Base-by-base conservation (phyloP, 1,140 invertebrate species). In the Phenacoccus solenopsis region DNA sequence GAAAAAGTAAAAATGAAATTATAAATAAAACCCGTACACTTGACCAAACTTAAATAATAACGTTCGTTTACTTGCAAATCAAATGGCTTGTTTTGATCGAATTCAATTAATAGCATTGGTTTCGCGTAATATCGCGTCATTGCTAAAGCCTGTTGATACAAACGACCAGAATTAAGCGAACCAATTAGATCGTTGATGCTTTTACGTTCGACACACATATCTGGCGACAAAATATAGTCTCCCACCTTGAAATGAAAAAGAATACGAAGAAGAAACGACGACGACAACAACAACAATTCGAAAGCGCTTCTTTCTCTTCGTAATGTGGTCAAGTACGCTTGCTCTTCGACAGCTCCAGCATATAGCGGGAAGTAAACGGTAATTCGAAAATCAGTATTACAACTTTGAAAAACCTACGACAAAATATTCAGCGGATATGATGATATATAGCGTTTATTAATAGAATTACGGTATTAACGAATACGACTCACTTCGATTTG, bases 121-220 rank as follows among this genome's bases (percentile, higher is more conserved):
- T 90, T 90, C 22, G 85, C 83, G 78, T 96, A 97, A 79, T 90
- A 85, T 13, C 94, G 82, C 70, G 86, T 88, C 94, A 97, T 96
- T 69, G 91, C 86, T 61, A 90, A 86, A 61, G 90, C 90, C 80
- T 99, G 98, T 77, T 93, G 94, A 78, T 97, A 98, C 30, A 99
- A 82, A 69, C 98, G 86, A 0, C 98, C 98, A 71, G 88, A 93
- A 78, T 94, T 91, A 16, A 99, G 81, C 0, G 96, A 98, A 16
- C 94, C 94, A 78, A 98, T 96, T 70, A 99, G 81, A 87, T 99
- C 98, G 28, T 92, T 94, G 25, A 99, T 86, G 71, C 94, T 97
- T 82, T 99, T 99, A 5, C 98, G 82, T 80, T 99, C 98, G 2
- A 99, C 87, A 76, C 92, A 96, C 74, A 98, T 92, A 25, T 98